These are phyloP conservation scores for Hyphantria cunea DNA, from an alignment of 1,140 invertebrate species.

Conservation along the genomic window DNA sequence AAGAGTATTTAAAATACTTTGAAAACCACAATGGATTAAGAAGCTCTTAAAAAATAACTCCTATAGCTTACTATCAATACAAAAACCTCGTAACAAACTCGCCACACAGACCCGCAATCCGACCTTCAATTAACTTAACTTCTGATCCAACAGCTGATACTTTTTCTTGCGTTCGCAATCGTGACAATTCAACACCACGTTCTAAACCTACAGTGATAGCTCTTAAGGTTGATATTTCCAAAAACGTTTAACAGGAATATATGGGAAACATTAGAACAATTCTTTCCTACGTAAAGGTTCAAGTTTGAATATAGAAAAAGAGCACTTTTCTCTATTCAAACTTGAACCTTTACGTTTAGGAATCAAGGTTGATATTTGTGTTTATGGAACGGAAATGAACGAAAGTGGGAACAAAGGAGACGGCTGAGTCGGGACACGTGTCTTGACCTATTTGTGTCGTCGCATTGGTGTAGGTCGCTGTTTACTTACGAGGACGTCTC, in stretches of 20 bases:
- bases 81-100: conserved; percentile 5
- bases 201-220: not conserved
- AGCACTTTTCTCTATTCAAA: not conserved
- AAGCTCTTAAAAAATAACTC: no score
- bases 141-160: conserved; percentile 24
- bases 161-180: conserved; percentile 16
- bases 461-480: conserved; percentile 62
- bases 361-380: conserved; percentile 8
- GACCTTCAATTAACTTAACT: conserved; percentile 22
- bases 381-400: conserved; percentile 15
- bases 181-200: not conserved
- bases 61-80: no score
- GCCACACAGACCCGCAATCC: conserved; percentile 16
- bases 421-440: conserved; percentile 28
- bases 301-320: no score
- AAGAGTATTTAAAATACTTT: no score
- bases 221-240: conserved; percentile 6
- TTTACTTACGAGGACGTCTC: conserved; percentile 13
- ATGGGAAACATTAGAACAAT: conserved; percentile 33
- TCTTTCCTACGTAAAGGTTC: not conserved
- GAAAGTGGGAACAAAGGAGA: conserved; percentile 50
- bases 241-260: conserved; percentile 39
- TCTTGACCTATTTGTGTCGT: conserved; percentile 67
- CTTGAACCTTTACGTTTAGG: not conserved
- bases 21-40: no score